Percentiles rank a stretch among this genome's conserved stretches.
Evolutionary conservation across 64 coral and sea anemone genomes (phyloP).

Genomic region (Porites australiensis): DNA sequence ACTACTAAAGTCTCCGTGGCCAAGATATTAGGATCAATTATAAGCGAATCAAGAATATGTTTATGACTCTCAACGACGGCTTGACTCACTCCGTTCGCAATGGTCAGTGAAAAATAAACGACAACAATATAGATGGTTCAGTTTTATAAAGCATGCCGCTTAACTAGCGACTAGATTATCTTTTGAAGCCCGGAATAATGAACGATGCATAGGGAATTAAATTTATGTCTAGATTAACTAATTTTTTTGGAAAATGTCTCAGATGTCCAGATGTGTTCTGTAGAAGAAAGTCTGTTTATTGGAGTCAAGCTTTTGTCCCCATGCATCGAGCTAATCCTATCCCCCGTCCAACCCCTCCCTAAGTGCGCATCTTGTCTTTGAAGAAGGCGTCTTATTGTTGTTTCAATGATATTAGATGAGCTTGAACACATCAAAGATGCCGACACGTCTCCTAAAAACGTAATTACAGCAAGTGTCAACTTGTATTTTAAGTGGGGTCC

Average conservation of each 20-base stretch:
- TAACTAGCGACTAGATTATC: neutral
- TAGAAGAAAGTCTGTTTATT: neutral
- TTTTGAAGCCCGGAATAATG: neutral
- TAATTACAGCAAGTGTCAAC: conserved; percentile 57
- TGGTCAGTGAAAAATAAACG: neutral
- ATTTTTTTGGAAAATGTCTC: neutral
- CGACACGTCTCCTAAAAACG: conserved; percentile 40
- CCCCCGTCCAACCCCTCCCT: neutral
- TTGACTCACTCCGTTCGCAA: neutral
- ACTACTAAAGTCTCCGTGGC: neutral
- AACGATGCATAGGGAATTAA: neutral
- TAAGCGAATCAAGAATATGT: conserved; percentile 40
- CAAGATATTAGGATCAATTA: conserved; percentile 33
- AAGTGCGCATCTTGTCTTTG: conserved; percentile 6
- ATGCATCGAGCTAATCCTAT: neutral
- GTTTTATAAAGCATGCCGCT: conserved; percentile 3
- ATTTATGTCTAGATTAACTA: neutral
- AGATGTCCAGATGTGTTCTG: neutral
- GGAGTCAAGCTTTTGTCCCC: too few relatives aligned
- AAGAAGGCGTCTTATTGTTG: conserved; percentile 23
- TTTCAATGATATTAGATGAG: conserved; percentile 48
- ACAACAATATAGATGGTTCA: neutral
- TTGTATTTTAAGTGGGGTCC: conserved; percentile 49
- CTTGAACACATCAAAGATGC: conserved; percentile 36
- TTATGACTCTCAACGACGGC: neutral